These are phyloP conservation scores for Acleris cristana DNA, from an alignment of 2,888 invertebrate species.

Conservation along the genomic window DNA sequence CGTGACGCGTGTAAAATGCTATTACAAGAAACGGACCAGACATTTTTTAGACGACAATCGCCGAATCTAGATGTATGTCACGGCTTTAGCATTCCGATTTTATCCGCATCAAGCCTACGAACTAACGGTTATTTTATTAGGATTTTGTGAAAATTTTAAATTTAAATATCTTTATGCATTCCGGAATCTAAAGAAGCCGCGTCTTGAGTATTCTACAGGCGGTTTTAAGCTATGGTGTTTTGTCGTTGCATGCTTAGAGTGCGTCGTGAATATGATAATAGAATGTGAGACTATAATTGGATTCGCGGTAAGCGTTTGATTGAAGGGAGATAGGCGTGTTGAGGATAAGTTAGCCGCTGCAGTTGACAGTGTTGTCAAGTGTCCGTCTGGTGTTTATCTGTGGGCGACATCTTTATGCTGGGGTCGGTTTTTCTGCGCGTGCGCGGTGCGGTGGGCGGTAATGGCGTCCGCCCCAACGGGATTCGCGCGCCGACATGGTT, in stretches of 20 bases:
- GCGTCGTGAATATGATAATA: slow-evolving; percentile 59
- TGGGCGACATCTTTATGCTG: slow-evolving; percentile 73
- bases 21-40: slow-evolving; percentile 33
- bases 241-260: slow-evolving; percentile 60
- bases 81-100: slow-evolving; percentile 18
- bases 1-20: slow-evolving; percentile 51
- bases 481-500: slow-evolving; percentile 78
- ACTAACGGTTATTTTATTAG: slow-evolving; percentile 5
- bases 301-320: slow-evolving; percentile 67
- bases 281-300: slow-evolving; percentile 68
- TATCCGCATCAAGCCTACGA: slow-evolving; percentile 2
- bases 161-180: slow-evolving; percentile 61
- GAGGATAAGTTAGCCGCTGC: slow-evolving; percentile 49
- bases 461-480: slow-evolving; percentile 80
- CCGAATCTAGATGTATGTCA: slow-evolving; percentile 41
- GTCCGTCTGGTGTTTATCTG: slow-evolving; percentile 72
- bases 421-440: slow-evolving; percentile 77
- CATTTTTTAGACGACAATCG: slow-evolving; percentile 51
- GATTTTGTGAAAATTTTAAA: slow-evolving; percentile 53
- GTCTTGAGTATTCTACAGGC: slow-evolving; percentile 42
- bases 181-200: slow-evolving; percentile 61
- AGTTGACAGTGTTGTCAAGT: slow-evolving; percentile 63
- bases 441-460: slow-evolving; percentile 78
- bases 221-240: slow-evolving; percentile 52
- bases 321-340: slow-evolving; percentile 60